These are phyloP conservation scores for Passer domesticus DNA, from an alignment of 2,113 vertebrate species.

Conservation along the genomic window DNA sequence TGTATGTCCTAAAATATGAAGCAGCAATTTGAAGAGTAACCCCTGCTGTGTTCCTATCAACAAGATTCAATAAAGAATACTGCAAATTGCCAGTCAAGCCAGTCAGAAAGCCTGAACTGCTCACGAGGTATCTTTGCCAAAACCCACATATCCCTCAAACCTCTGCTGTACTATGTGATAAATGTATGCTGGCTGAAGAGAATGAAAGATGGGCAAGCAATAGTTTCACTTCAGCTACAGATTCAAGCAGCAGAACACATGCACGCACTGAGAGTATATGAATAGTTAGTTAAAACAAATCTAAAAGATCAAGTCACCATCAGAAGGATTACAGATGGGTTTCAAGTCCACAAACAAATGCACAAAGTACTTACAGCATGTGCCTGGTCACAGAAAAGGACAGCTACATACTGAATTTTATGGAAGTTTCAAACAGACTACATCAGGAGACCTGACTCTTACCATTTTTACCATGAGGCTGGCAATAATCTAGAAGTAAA, in stretches of 20 bases:
- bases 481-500: neutral
- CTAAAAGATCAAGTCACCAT: neutral
- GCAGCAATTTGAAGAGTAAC: neutral
- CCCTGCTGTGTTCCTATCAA: neutral
- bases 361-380: neutral
- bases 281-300: neutral
- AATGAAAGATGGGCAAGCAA: neutral
- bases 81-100: neutral
- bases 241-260: neutral
- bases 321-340: neutral
- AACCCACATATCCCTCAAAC: neutral
- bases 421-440: neutral
- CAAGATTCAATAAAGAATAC: neutral
- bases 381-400: neutral
- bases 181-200: fast-evolving
- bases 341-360: neutral
- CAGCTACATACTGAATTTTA: neutral
- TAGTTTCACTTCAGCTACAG: neutral
- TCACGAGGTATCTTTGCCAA: neutral
- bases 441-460: neutral
- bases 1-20: neutral
- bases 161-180: neutral
- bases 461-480: neutral
- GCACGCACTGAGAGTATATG: neutral
- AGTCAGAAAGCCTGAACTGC: neutral